Evolutionary conservation across 1,140 invertebrate species (phyloP), one percentile per base, ranked within the genome.

Genomic region (Bombus superbus): DNA sequence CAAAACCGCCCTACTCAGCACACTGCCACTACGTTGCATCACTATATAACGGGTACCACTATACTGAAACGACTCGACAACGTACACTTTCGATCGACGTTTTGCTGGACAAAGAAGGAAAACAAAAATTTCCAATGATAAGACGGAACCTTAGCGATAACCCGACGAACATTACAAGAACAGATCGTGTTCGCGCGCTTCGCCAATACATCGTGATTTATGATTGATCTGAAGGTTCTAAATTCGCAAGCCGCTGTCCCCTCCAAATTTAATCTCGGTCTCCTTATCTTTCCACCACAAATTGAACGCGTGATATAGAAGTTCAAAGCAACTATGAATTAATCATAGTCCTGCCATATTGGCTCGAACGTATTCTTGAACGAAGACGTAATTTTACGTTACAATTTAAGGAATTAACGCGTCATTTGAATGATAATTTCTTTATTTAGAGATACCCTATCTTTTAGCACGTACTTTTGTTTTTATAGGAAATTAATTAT

Each of bases 1-100:
- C 72, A 90, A 81, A 66, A 81, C 88, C 44, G 87, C 84, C 78
- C 88, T 90, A 73, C 81, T 75, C 71, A 93, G 72, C 18, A 90
- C 80, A 74, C 80, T 86, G 85, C 88, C 88, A 86, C 92, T 72
- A 83, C 88, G 88, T 83, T 90, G 89, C 93, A 93, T 94, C 87
- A 90, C 91, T 86, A 90, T 69, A 80, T 83, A 93, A 82, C 89
- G 80, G 57, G 38, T 73, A 71, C 35, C 71, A 64, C 75, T 86
- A 69, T 87, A 89, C 88, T 90, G 87, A 88, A 78, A 57, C 38
- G n/a, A n/a, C n/a, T 62, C 59, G 22, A n/a, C 57, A 47, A n/a
- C 4, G 22, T 53, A 71, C 57, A 28, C 35, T 53, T 53, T 81
- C 62, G 73, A 35, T 80, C 44, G 8, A 57, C 47, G 47, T 57